Evolutionary conservation across 2,797 vertebrate genomes (phyloP), one percentile per base, ranked within the genome.

Genomic region (Malacoraja senta): DNA sequence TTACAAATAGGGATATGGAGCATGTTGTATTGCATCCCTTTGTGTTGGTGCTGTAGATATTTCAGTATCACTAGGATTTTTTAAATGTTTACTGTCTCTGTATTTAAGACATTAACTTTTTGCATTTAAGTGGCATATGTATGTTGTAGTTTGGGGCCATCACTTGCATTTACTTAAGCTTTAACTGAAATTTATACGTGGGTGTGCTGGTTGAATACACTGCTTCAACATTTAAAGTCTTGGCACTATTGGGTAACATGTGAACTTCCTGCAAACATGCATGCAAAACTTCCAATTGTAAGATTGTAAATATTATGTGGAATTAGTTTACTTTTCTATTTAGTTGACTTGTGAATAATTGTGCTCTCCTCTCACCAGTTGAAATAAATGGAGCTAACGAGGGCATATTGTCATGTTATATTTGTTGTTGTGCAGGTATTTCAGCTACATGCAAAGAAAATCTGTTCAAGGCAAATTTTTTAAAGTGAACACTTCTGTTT

Each of bases 221-320:
- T 94, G 95, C 96, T 95, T 95, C 94, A 94, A 95, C 94, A 24
- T 96, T 95, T 77, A 95, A 96, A 95, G 95, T 94, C 95, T 94
- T 95, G 94, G 96, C 94, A 95, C 95, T 94, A 94, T 93, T 94
- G 95, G 94, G 91, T 78, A 44, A 38, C 19, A n/a, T n/a, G 61
- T 91, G 91, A 91, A 94, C 74, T 84, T 88, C 26, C 94, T 95
- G 94, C 95, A 93, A 96, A 96, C 96, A 95, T 97, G 98, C 98
- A 98, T 98, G 97, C 98, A 93, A 95, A 96, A 95, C 94, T 94
- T 95, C 91, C 95, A 95, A 96, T 97, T 97, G 97, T 95, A 95
- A 95, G 97, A 96, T 97, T 98, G 97, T 98, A 99, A 97, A 98
- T 97, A 97, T 96, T 94, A 92, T 92, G 90, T 92, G 71, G 71